Evolutionary conservation across 35 echinoderm and acorn worm genomes (phyloP).

Genomic region (Heliocidaris erythrogramma): DNA sequence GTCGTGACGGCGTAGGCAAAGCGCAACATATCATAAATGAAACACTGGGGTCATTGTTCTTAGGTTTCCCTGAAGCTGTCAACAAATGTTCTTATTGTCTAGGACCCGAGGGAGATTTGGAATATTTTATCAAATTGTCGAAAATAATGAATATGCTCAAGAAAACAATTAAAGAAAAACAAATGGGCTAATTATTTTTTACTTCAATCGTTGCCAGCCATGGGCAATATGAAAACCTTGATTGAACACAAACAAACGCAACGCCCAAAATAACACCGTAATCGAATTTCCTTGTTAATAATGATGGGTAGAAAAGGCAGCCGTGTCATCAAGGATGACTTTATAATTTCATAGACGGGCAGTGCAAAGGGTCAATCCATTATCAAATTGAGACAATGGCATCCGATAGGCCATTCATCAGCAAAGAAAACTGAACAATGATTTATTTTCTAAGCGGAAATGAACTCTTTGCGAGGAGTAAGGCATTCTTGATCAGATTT

Average conservation of each 20-base stretch:
- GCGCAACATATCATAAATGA: background rate
- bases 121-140: background rate
- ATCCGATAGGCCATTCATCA: background rate
- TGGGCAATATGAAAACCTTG: background rate
- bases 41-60: background rate
- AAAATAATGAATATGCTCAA: background rate
- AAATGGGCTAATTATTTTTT: background rate
- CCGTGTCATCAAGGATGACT: background rate
- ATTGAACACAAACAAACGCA: background rate
- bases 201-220: background rate
- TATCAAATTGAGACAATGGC: background rate
- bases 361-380: background rate
- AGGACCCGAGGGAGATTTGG: background rate
- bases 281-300: background rate
- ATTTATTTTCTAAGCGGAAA: background rate
- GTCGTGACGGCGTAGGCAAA: too few relatives aligned
- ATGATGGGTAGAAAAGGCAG: background rate
- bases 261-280: background rate
- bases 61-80: background rate
- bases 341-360: background rate
- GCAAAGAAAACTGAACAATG: background rate
- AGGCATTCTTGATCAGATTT: background rate
- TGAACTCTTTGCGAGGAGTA: background rate
- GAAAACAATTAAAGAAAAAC: slow-evolving; percentile 5
- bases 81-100: background rate